Evolutionary conservation across 92 coral and sea anemone species (phyloP), one percentile per base, ranked within the genome.

Genomic region (Desmophyllum pertusum): DNA sequence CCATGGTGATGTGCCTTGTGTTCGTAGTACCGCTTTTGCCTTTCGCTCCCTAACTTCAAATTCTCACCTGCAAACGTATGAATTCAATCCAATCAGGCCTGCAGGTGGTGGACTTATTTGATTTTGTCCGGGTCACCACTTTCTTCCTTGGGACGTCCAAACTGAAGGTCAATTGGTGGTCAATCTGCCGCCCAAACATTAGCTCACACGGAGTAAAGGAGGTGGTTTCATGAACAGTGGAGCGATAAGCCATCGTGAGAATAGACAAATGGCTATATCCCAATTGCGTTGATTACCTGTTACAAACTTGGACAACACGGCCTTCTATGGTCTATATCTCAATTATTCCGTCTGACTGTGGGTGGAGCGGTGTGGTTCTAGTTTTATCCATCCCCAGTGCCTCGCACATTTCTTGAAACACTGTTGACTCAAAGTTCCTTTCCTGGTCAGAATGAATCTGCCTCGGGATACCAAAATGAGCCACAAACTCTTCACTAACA

Each of bases 171-270:
- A 81, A 81, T 46, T 8, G 70, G 79, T 15, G 36, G 29, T 64
- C 33, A 3, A 82, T 37, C 57, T 81, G 64, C 17, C 59, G 68
- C 57, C 85, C 78, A 9, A 81, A 66, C 78, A 81, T 81, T 30
- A 81, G 6, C 51, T 41, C 57, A 18, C 77, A 74, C 31, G 86
- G 81, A 37, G 51, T 57, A 68, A 50, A 81, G 52, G 39, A 41
- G 6, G 83, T 75, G 7, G 77, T 18, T 33, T 46, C 53, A 9
- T 75, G 83, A 7, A 70, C 75, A 25, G 77, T 70, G 18, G 77
- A 64, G 38, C 83, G 83, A 31, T 84, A 76, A 17, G 83, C 83
- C 83, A 85, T 55, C 63, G 7, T n/a, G 30, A 55, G 30, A 6
- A 55, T 8, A n/a, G 63, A 10, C 63, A 55, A 23, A 21, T 55